Evolutionary conservation across 2,888 invertebrate genomes (phyloP), one percentile per base, ranked within the genome.

Genomic region (Calliscelio sp.): DNA sequence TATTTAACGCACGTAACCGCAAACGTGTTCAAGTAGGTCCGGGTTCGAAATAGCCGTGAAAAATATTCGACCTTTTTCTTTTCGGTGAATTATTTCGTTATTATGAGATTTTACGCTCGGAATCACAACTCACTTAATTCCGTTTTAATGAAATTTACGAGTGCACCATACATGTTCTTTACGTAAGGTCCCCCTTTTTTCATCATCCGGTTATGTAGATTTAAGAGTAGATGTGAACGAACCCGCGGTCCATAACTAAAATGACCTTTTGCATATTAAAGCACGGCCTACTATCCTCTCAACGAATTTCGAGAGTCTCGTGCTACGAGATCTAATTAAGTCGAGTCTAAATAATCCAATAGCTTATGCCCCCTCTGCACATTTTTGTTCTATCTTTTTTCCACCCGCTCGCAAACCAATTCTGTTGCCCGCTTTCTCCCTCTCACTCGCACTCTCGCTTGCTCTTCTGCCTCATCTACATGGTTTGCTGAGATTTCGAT

Each of bases 221-320:
- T 85, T 85, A 79, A 75, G 79, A 57, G 85, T 59, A 44, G 77
- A 77, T 77, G 75, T 59, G 80, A 84, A 77, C 55, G 80, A 63
- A 49, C 65, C 53, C 66, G 71, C 53, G 77, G 78, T 79, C 78
- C 85, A 59, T 81, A 81, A 85, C 85, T 78, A 78, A 85, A 85
- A 85, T 81, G 84, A 85, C 81, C 81, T 81, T 85, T 85, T 81
- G 81, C 81, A 85, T 85, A 81, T 85, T 85, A 85, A 85, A 85
- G 53, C 74, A 49, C 74, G 74, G 81, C 85, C 70, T 85, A 78
- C 85, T 70, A 78, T 81, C 84, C 75, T 73, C 74, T 73, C 44
- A 25, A 53, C 74, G 79, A 81, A 78, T 79, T 85, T 73, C 51
- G 61, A 46, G 70, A 68, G 57, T 70, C 63, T 59, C 73, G 65